Conservation (phyloP, 2,797 vertebrate genomes). For the Okamejei kenojei region DNA sequence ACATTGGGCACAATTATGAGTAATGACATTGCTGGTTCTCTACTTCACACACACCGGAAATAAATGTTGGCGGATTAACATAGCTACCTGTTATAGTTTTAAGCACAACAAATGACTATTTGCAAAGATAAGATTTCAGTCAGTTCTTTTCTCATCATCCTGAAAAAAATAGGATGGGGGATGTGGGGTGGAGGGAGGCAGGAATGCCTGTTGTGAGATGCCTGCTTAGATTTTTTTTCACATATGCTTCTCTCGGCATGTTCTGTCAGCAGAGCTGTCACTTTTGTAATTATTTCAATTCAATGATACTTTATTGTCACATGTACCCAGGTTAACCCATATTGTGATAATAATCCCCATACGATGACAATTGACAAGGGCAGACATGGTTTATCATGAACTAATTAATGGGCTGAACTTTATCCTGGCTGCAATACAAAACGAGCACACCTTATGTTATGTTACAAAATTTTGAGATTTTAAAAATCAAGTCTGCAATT, state of each 20-base stretch:
- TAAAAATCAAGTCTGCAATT: no score
- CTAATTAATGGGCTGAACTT: conserved; percentile 16
- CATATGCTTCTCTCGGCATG: not conserved
- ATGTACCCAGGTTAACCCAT: not conserved
- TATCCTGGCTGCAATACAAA: not conserved
- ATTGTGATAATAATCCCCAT: not conserved
- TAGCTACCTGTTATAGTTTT: not conserved
- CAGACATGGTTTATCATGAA: not conserved
- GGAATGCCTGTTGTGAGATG: not conserved
- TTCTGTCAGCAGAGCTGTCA: not conserved
- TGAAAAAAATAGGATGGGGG: not conserved
- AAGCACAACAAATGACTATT: not conserved
- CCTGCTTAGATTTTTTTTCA: not conserved
- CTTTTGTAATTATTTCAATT: not conserved
- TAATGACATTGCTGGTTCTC: not conserved
- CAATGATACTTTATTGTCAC: no score
- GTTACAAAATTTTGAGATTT: no score
- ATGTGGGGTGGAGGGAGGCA: not conserved
- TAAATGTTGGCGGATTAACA: not conserved
- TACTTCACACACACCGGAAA: not conserved
- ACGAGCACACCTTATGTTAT: no score
- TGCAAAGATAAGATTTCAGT: not conserved
- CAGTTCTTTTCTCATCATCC: not conserved
- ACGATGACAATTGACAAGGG: not conserved
- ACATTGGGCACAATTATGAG: no score